A percentile compares a stretch with the other conserved stretches of the same genome.
Conservation (phyloP, 2,888 invertebrate genomes). For the Trilocha varians region DNA sequence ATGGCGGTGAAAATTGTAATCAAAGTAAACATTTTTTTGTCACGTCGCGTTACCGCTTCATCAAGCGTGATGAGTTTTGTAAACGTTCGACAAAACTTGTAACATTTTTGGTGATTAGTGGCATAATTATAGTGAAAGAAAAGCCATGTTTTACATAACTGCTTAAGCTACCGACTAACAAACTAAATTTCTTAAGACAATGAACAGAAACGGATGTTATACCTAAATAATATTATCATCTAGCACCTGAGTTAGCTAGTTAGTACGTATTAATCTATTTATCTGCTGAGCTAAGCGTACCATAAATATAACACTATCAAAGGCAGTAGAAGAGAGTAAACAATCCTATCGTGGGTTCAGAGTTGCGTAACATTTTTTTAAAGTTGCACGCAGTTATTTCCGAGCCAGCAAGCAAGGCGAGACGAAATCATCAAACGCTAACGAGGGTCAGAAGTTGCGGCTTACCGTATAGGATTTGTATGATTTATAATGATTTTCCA, state of each 20-base stretch:
- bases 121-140: no score
- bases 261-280: no score
- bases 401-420: constrained; percentile 12
- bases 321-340: neutral
- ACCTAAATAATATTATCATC: no score
- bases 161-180: no score
- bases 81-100: neutral
- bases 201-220: neutral
- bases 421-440: constrained; percentile 34
- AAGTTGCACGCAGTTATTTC: constrained; percentile 11
- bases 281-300: neutral
- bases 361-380: neutral
- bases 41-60: neutral
- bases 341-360: neutral
- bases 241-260: no score
- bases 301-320: neutral
- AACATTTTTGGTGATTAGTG: neutral
- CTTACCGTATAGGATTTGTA: constrained; percentile 27
- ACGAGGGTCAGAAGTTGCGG: constrained; percentile 50
- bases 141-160: no score
- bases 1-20: neutral
- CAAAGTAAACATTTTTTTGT: neutral
- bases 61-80: neutral
- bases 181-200: neutral
- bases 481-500: constrained; percentile 58